Conservation (phyloP, 2,797 vertebrate genomes). For the Molossus alvarezi region DNA sequence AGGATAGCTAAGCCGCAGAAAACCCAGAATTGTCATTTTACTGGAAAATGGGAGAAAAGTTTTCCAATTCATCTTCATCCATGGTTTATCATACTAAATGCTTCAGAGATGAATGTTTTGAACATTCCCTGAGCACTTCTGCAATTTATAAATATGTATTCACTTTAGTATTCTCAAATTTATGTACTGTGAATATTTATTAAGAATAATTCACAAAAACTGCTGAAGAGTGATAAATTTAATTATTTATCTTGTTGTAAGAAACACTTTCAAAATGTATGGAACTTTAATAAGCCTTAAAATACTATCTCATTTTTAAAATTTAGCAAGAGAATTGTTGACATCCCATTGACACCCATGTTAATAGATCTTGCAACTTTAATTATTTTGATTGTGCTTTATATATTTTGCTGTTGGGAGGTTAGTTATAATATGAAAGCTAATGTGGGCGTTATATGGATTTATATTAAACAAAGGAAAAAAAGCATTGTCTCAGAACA, state of each 20-base stretch:
- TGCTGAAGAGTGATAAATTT: slow-evolving; percentile 44
- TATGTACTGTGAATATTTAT: slow-evolving; percentile 71
- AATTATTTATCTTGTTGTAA: slow-evolving; percentile 42
- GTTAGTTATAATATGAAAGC: slow-evolving; percentile 7
- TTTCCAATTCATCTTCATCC: slow-evolving; percentile 28
- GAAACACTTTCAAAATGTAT: slow-evolving; percentile 41
- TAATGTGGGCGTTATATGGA: neutral
- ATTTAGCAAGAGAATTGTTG: slow-evolving; percentile 37
- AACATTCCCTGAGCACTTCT: slow-evolving; percentile 49
- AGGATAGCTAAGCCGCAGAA: neutral
- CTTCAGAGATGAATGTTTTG: slow-evolving; percentile 66
- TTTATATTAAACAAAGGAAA: slow-evolving; percentile 35
- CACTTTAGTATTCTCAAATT: slow-evolving; percentile 41
- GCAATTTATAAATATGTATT: slow-evolving; percentile 58
- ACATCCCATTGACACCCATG: neutral
- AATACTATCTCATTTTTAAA: slow-evolving; percentile 14
- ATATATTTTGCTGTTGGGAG: neutral
- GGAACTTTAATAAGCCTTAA: slow-evolving; percentile 29
- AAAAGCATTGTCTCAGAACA: neutral
- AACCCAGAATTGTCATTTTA: slow-evolving; percentile 49
- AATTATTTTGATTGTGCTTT: neutral
- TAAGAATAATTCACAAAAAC: slow-evolving; percentile 63
- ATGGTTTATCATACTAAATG: slow-evolving; percentile 69
- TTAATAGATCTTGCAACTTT: neutral
- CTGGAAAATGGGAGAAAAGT: slow-evolving; percentile 57